phyloP scores from a whole-genome alignment of 2,888 invertebrate species.

The Xylophagus ater region DNA sequence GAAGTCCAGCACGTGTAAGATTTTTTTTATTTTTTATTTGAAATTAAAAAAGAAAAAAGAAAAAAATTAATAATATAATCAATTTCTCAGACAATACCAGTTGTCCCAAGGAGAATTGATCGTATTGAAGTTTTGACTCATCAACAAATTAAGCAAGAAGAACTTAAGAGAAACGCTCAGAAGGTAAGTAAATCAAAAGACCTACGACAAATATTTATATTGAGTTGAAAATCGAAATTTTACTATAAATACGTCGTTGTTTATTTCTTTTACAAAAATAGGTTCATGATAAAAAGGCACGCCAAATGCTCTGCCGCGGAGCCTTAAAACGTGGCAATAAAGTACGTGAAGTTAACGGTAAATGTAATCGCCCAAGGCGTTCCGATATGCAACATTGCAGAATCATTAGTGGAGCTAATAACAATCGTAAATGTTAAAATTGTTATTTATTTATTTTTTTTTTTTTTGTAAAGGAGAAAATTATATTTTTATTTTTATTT shows the following conservation, averaged over 20 bases:
- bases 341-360: conserved; percentile 44
- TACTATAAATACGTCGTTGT: neutral
- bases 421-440: conserved; percentile 51
- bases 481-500: too few relatives aligned
- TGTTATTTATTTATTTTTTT: too few relatives aligned
- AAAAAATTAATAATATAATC: neutral
- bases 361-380: conserved; percentile 44
- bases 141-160: conserved; percentile 31
- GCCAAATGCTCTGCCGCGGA: conserved; percentile 41
- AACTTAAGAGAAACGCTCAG: conserved; percentile 30
- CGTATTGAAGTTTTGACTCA: conserved; percentile 29
- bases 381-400: conserved; percentile 44
- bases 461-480: too few relatives aligned
- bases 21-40: neutral
- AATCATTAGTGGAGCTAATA: conserved; percentile 47
- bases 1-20: conserved; percentile 17
- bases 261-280: conserved; percentile 17
- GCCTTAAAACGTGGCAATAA: conserved; percentile 46
- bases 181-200: conserved; percentile 25
- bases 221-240: neutral
- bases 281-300: conserved; percentile 40
- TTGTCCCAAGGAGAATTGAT: conserved; percentile 19
- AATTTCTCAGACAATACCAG: conserved; percentile 10
- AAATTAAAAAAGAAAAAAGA: neutral
- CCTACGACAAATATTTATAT: neutral